Evolutionary conservation across 2,797 vertebrate species (phyloP).

Genomic region (Podarcis lilfordi): DNA sequence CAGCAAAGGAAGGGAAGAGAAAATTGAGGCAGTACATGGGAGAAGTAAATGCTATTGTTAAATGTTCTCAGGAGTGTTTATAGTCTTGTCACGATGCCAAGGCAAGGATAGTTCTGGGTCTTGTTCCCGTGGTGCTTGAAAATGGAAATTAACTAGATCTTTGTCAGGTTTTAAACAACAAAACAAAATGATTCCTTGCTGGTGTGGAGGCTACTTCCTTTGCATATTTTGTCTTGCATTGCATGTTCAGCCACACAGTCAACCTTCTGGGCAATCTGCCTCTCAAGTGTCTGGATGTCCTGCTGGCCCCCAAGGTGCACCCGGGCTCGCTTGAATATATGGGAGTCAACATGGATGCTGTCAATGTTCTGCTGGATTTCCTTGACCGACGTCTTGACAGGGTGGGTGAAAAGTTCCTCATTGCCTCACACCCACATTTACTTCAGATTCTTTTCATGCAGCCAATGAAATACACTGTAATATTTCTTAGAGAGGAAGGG

Average conservation of each 20-base stretch:
- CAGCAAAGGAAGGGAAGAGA: neutral
- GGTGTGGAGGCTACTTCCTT: neutral
- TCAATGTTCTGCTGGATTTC: slow-evolving; percentile 86
- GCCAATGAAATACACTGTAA: neutral
- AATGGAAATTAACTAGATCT: neutral
- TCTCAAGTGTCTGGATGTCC: slow-evolving; percentile 88
- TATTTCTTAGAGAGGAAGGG: neutral
- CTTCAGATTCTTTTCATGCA: neutral
- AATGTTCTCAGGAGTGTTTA: neutral
- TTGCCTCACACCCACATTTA: neutral
- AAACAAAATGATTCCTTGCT: neutral
- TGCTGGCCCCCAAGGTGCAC: slow-evolving; percentile 86
- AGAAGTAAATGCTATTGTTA: neutral
- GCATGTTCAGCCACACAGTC: slow-evolving; percentile 82
- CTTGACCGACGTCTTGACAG: slow-evolving; percentile 89
- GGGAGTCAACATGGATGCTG: slow-evolving; percentile 93
- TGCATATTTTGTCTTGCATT: slow-evolving; percentile 9
- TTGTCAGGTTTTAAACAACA: neutral
- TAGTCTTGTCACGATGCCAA: neutral
- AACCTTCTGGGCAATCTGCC: slow-evolving; percentile 92
- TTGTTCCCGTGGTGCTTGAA: rapidly evolving
- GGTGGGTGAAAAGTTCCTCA: slow-evolving; percentile 72
- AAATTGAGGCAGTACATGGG: neutral
- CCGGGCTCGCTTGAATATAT: slow-evolving; percentile 89
- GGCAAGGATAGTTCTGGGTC: neutral